These are phyloP conservation scores for Melanerpes aurifrons DNA, from an alignment of 2,113 vertebrate genomes.

Conservation along the genomic window DNA sequence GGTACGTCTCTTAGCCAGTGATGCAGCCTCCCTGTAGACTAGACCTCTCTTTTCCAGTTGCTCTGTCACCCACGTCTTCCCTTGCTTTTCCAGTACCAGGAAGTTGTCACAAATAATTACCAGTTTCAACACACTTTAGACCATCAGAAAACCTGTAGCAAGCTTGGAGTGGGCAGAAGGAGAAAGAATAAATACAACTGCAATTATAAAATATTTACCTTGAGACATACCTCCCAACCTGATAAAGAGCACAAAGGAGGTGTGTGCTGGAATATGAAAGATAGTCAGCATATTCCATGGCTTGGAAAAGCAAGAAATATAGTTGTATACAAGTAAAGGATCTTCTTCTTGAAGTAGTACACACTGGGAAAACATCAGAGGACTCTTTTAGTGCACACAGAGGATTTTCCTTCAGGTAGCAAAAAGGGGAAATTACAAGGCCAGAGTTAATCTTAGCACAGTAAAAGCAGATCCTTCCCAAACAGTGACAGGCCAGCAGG, in stretches of 20 bases:
- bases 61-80: background rate
- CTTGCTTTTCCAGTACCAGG: background rate
- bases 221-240: background rate
- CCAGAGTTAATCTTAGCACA: background rate
- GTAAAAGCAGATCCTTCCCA: background rate
- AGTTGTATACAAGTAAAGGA: background rate
- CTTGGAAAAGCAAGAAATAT: background rate
- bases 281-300: background rate
- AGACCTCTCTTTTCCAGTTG: background rate
- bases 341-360: background rate
- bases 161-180: background rate
- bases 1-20: background rate
- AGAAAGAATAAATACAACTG: background rate
- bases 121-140: background rate
- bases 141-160: background rate
- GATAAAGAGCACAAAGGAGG: background rate
- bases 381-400: background rate
- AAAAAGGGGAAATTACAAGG: background rate
- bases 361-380: background rate
- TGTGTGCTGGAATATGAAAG: background rate
- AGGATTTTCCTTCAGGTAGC: background rate
- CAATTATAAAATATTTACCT: background rate
- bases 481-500: background rate
- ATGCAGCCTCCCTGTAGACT: background rate
- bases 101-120: background rate